Evolutionary conservation across 2,888 invertebrate species (phyloP).

Genomic region (Ethmia dodecea): DNA sequence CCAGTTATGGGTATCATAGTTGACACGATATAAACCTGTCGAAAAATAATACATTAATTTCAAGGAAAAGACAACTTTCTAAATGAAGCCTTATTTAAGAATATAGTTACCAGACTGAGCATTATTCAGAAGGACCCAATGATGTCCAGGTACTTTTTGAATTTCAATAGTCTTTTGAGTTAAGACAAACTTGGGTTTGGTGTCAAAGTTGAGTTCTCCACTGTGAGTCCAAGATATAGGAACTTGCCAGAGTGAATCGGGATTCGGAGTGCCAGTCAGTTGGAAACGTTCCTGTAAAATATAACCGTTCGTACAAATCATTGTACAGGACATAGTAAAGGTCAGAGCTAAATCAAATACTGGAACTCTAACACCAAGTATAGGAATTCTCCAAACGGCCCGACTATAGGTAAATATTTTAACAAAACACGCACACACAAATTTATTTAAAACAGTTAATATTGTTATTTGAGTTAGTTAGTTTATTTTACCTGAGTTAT

Average conservation of each 20-base stretch:
- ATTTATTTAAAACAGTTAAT: too few species aligned
- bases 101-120: conserved; percentile 50
- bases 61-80: not conserved
- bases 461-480: too few species aligned
- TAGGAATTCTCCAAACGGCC: not conserved
- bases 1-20: conserved; percentile 80
- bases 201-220: conserved; percentile 52
- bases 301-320: too few species aligned
- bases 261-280: conserved; percentile 29
- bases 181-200: conserved; percentile 47
- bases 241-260: conserved; percentile 48
- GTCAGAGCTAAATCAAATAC: too few species aligned
- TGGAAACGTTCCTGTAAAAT: conserved; percentile 58
- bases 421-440: too few species aligned
- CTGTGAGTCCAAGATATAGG: conserved; percentile 63
- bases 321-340: too few species aligned
- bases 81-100: not conserved
- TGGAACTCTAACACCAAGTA: too few species aligned
- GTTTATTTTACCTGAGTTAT: conserved; percentile 71
- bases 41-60: not conserved
- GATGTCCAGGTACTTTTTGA: conserved; percentile 35
- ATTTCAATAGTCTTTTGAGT: conserved; percentile 25
- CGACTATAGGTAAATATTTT: not conserved
- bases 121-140: conserved; percentile 79
- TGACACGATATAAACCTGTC: conserved; percentile 81